phyloP scores from a whole-genome alignment of 1,140 invertebrate species.

The Trachymyrmex cornetzi region DNA sequence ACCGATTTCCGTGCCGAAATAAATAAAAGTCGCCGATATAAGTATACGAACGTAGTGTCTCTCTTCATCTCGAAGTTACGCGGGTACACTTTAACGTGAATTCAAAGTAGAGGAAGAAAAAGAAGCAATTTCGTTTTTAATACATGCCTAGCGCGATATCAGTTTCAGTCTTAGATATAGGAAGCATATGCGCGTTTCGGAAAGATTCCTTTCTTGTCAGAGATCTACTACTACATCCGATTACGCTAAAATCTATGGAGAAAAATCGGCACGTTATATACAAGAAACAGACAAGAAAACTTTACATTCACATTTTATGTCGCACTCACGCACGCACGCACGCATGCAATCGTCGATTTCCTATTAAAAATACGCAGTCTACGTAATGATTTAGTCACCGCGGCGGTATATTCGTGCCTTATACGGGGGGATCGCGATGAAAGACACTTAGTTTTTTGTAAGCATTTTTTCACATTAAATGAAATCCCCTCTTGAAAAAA shows the following conservation, averaged over 20 bases:
- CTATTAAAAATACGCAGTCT: constrained; percentile 49
- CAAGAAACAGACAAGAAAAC: not conserved
- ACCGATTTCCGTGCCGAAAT: not conserved
- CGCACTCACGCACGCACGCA: no score
- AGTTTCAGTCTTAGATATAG: constrained; percentile 52
- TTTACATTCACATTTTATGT: constrained; percentile 11
- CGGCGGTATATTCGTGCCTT: not conserved
- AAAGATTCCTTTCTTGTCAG: constrained; percentile 14
- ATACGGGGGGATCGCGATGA: not conserved
- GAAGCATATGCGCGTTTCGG: constrained; percentile 27
- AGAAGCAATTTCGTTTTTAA: not conserved
- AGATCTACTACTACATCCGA: constrained; percentile 10
- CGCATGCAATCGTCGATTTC: not conserved
- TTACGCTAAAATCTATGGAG: constrained; percentile 11
- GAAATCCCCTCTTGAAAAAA: no score
- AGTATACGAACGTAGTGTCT: not conserved
- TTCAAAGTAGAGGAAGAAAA: not conserved
- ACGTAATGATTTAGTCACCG: not conserved
- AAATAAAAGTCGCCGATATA: no score
- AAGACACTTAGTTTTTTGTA: no score
- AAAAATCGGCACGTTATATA: not conserved
- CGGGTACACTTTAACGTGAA: not conserved
- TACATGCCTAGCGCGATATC: not conserved
- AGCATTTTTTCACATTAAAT: no score
- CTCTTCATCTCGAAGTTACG: not conserved